These are phyloP conservation scores for Microctonus brassicae DNA, from an alignment of 2,888 invertebrate species.

Conservation along the genomic window DNA sequence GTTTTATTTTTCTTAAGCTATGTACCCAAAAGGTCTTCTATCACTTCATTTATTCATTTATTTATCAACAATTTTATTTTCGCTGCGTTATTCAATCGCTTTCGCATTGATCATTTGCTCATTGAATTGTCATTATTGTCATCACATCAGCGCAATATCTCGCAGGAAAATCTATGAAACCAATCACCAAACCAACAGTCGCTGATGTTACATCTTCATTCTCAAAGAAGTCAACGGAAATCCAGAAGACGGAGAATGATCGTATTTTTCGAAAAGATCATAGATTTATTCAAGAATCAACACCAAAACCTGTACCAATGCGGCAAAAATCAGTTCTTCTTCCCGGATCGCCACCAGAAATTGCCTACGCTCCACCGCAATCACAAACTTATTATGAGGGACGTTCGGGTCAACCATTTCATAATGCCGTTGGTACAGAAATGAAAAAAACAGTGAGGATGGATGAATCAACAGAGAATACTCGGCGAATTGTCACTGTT, in stretches of 20 bases:
- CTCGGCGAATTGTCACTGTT: constrained; percentile 77
- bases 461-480: constrained; percentile 78
- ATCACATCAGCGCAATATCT: constrained; percentile 49
- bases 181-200: constrained; percentile 57
- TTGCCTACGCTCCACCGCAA: constrained; percentile 73
- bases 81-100: constrained; percentile 6
- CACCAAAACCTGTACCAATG: constrained; percentile 41
- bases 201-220: constrained; percentile 71
- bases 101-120: constrained; percentile 20
- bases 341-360: constrained; percentile 74
- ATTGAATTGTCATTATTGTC: background rate
- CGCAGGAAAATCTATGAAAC: constrained; percentile 63
- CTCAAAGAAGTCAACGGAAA: constrained; percentile 42
- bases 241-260: constrained; percentile 40
- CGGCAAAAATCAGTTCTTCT: constrained; percentile 69
- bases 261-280: constrained; percentile 40
- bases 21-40: constrained; percentile 2
- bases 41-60: constrained; percentile 20
- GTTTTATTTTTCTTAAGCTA: constrained; percentile 8
- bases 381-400: constrained; percentile 72
- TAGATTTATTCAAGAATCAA: constrained; percentile 50
- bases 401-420: constrained; percentile 70
- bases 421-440: constrained; percentile 77
- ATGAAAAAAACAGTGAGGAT: constrained; percentile 79
- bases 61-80: constrained; percentile 17